These are phyloP conservation scores for Hemicordylus capensis DNA, from an alignment of 2,113 vertebrate genomes.

Conservation along the genomic window DNA sequence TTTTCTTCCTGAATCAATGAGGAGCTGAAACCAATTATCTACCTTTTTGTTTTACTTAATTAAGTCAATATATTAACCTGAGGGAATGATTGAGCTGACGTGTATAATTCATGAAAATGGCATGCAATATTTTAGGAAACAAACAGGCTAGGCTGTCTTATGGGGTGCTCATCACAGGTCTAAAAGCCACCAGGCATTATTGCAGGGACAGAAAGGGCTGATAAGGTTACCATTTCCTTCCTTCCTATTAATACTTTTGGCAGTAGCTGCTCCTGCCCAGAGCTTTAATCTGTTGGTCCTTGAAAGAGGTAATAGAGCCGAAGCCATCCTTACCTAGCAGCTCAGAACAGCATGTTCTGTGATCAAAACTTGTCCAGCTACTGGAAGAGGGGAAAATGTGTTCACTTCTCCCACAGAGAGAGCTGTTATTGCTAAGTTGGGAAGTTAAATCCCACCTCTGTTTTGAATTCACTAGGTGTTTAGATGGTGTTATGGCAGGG, in stretches of 20 bases:
- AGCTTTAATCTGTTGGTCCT: not conserved
- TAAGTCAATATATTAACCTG: conserved; percentile 22
- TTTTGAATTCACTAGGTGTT: too few relatives aligned
- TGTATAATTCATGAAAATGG: conserved; percentile 23
- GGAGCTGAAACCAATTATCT: conserved; percentile 23
- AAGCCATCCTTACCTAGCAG: not conserved
- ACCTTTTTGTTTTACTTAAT: conserved; percentile 43
- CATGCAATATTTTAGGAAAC: conserved; percentile 13
- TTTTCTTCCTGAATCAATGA: not conserved
- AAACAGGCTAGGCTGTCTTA: not conserved
- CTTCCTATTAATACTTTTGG: not conserved
- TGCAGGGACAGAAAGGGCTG: not conserved
- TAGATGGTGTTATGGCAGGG: too few relatives aligned
- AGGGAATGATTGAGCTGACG: conserved; percentile 21
- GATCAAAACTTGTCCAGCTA: not conserved
- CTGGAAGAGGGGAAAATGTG: not conserved
- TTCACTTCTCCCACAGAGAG: not conserved
- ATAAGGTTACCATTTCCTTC: not conserved
- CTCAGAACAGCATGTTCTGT: not conserved
- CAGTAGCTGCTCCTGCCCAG: not conserved
- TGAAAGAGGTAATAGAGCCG: not conserved
- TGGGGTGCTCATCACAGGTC: not conserved
- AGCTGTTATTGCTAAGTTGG: not conserved
- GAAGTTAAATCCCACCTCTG: too few relatives aligned
- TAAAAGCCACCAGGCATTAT: not conserved